Evolutionary conservation across 2,113 vertebrate species (phyloP).

Genomic region (Mobula birostris): DNA sequence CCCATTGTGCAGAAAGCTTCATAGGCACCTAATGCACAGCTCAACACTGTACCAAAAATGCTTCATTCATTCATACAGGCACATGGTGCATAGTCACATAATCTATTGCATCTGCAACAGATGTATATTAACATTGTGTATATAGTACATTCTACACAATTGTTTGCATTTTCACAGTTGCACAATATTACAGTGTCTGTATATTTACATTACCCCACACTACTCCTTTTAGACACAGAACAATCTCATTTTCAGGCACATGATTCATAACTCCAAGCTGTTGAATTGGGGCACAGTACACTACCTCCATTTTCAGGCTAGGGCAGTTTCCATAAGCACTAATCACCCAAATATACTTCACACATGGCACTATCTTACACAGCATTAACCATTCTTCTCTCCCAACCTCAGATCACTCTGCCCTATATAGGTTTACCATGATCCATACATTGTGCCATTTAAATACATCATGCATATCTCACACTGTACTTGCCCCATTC

Average conservation of each 20-base stretch:
- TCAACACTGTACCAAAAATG: neutral
- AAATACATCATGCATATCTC: neutral
- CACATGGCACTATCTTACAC: neutral
- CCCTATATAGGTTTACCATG: too few relatives aligned
- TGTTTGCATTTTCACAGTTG: neutral
- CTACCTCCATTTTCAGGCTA: neutral
- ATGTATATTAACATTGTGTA: neutral
- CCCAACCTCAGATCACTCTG: neutral
- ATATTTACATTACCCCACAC: neutral
- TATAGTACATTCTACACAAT: neutral
- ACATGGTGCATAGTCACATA: slow-evolving; percentile 23
- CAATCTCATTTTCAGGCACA: neutral
- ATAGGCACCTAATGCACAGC: neutral
- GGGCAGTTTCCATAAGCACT: neutral
- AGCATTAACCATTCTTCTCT: neutral
- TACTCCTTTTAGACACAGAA: neutral
- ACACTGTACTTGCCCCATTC: neutral
- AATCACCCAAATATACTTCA: neutral
- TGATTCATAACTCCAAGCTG: too few relatives aligned
- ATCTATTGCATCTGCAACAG: neutral
- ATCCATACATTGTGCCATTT: neutral
- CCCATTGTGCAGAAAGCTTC: neutral
- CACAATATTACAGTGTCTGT: neutral
- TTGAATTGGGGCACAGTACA: neutral
- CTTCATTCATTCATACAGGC: neutral